Percentiles rank a stretch among this genome's conserved stretches.
phyloP scores from a whole-genome alignment of 1,140 invertebrate genomes.

The Dysdera silvatica region DNA sequence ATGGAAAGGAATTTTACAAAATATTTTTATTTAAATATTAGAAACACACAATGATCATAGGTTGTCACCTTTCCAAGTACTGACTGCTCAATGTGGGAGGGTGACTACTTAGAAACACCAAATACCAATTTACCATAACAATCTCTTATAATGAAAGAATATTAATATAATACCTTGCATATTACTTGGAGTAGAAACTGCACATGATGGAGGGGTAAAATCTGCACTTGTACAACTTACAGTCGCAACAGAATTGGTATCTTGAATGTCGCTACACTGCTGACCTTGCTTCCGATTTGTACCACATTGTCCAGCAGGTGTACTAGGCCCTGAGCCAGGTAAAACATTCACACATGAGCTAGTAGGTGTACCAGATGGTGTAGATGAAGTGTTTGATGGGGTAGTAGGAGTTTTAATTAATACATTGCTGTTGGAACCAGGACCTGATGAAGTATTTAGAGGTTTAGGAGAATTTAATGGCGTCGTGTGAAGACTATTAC shows the following conservation, averaged over 20 bases:
- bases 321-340: conserved; percentile 18
- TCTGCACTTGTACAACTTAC: conserved; percentile 8
- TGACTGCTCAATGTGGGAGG: too few relatives aligned
- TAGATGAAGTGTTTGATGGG: conserved; percentile 19
- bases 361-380: conserved; percentile 22
- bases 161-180: conserved; percentile 14
- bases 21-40: too few relatives aligned
- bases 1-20: too few relatives aligned
- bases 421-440: conserved; percentile 22
- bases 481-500: conserved; percentile 24
- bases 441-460: conserved; percentile 13
- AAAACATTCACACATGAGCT: conserved; percentile 15
- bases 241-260: conserved; percentile 22
- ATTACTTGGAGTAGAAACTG: conserved; percentile 15
- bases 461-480: conserved; percentile 28
- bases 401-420: conserved; percentile 25
- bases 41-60: too few relatives aligned
- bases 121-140: too few relatives aligned
- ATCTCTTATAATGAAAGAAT: too few relatives aligned
- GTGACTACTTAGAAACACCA: too few relatives aligned
- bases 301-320: conserved; percentile 18
- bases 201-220: conserved; percentile 8
- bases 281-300: conserved; percentile 23
- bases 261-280: conserved; percentile 23
- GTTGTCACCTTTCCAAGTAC: too few relatives aligned